A percentile compares a stretch with the other conserved stretches of the same genome.
phyloP scores from a whole-genome alignment of 1,140 invertebrate species.

The Helicorthomorpha holstii region DNA sequence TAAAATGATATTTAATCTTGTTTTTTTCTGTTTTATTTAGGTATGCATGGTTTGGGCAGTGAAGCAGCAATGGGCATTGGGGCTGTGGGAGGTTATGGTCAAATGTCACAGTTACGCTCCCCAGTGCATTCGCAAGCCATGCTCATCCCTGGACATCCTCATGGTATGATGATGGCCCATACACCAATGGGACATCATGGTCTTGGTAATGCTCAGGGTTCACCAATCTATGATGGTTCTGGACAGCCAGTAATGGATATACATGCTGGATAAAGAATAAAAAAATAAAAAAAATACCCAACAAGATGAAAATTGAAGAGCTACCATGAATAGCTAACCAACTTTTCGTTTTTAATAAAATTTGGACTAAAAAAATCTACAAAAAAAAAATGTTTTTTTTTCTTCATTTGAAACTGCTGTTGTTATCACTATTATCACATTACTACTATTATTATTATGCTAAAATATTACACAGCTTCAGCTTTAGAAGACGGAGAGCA shows the following conservation, averaged over 20 bases:
- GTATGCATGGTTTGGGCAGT: conserved; percentile 25
- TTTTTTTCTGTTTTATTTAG: conserved; percentile 14
- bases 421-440: too few species aligned
- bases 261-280: conserved; percentile 32
- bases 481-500: too few species aligned
- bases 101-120: conserved; percentile 30
- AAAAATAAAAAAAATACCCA: too few species aligned
- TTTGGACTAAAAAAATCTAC: too few species aligned
- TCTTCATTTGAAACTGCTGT: too few species aligned
- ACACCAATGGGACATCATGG: conserved; percentile 27
- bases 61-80: conserved; percentile 22
- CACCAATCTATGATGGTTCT: conserved; percentile 29
- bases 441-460: too few species aligned
- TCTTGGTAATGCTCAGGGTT: conserved; percentile 26
- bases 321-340: too few species aligned
- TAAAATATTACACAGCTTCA: too few species aligned
- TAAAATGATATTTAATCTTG: not conserved
- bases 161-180: conserved; percentile 31
- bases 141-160: conserved; percentile 32
- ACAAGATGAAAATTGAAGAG: too few species aligned
- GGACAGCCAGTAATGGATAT: conserved; percentile 33
- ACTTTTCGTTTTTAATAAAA: too few species aligned
- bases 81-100: conserved; percentile 24
- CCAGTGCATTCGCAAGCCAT: conserved; percentile 34
- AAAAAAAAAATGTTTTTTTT: too few species aligned